These are phyloP conservation scores for Cephalotes varians DNA, from an alignment of 2,888 invertebrate species.

Conservation along the genomic window DNA sequence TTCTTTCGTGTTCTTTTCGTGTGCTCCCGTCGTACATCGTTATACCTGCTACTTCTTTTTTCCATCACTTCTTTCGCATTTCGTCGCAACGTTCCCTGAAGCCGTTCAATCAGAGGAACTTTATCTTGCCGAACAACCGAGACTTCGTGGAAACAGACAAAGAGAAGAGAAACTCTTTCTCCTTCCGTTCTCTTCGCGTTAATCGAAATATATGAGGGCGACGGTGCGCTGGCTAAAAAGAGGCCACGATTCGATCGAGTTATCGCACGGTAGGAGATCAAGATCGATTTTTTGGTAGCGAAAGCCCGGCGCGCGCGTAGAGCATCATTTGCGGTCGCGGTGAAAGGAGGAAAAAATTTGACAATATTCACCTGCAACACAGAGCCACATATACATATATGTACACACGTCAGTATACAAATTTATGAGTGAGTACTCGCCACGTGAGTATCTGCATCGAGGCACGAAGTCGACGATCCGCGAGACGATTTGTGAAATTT, in stretches of 20 bases:
- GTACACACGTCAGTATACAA: not conserved
- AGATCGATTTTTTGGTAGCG: slow-evolving; percentile 44
- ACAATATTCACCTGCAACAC: not conserved
- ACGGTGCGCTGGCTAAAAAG: slow-evolving; percentile 21
- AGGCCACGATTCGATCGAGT: slow-evolving; percentile 28
- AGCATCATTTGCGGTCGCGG: slow-evolving; percentile 37
- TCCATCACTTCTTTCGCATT: slow-evolving; percentile 50
- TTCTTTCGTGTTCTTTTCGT: slow-evolving; percentile 54
- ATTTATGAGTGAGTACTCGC: not conserved
- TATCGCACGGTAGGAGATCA: slow-evolving; percentile 24
- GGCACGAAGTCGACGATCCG: slow-evolving; percentile 23
- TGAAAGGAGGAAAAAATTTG: slow-evolving; percentile 27
- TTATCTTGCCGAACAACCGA: slow-evolving; percentile 25
- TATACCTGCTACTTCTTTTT: slow-evolving; percentile 43
- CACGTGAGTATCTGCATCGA: slow-evolving; percentile 43
- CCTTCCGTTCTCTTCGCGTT: slow-evolving; percentile 7
- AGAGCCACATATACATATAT: not conserved
- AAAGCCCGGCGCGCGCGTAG: slow-evolving; percentile 31
- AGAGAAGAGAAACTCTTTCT: not conserved
- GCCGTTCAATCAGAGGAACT: slow-evolving; percentile 34
- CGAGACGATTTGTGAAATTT: slow-evolving; percentile 31
- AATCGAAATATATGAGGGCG: slow-evolving; percentile 25
- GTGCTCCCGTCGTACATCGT: slow-evolving; percentile 24
- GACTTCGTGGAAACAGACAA: slow-evolving; percentile 31
- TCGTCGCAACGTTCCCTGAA: slow-evolving; percentile 27